phyloP scores from a whole-genome alignment of 2,888 invertebrate genomes.

The Invenusta paracnida region DNA sequence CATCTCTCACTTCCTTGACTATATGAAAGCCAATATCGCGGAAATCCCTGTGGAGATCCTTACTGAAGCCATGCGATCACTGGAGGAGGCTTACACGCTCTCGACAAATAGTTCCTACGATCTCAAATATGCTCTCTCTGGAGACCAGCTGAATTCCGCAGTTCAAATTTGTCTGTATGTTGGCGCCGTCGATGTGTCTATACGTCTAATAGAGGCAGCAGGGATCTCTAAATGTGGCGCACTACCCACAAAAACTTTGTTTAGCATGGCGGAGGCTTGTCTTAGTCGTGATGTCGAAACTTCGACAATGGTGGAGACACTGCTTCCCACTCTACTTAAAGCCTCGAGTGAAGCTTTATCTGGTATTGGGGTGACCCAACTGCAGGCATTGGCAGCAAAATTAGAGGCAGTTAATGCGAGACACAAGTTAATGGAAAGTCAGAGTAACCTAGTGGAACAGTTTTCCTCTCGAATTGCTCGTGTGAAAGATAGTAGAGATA shows the following conservation, averaged over 20 bases:
- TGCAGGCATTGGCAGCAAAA: background rate
- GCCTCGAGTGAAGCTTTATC: no score
- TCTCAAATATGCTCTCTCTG: background rate
- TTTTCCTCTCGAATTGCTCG: no score
- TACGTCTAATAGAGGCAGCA: background rate
- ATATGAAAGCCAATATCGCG: background rate
- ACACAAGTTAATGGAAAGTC: no score
- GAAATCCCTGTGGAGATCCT: background rate
- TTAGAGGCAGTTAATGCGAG: background rate
- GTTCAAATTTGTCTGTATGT: background rate
- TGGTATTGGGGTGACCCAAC: background rate
- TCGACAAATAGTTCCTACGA: background rate
- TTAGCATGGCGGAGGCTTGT: background rate
- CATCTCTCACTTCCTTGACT: background rate
- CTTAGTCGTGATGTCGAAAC: no score
- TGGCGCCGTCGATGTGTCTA: background rate
- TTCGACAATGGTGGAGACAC: no score
- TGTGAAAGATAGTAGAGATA: no score
- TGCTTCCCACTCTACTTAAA: no score
- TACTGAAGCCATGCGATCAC: background rate
- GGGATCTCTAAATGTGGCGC: background rate
- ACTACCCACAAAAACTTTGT: background rate
- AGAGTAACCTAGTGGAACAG: no score
- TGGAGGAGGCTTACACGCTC: background rate
- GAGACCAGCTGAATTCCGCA: background rate